Percentiles rank a stretch among this genome's conserved stretches.
Evolutionary conservation across 2,888 invertebrate species (phyloP).

Genomic region (Chrysina gloriosa): DNA sequence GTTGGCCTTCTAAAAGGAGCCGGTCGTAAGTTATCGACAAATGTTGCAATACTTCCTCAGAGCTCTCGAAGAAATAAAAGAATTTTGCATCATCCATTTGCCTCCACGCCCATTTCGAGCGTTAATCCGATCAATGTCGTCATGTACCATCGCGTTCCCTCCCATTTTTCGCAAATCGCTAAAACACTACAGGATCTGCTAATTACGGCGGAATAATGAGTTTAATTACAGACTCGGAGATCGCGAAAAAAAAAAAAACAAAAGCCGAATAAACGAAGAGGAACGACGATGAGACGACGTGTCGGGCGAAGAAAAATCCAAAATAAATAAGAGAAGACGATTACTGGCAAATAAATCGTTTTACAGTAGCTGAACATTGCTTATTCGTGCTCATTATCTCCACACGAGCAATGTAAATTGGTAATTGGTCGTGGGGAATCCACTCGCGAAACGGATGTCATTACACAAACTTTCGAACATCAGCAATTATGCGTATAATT

Average conservation of each 20-base stretch:
- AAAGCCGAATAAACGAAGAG: background rate
- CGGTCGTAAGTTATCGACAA: too few relatives aligned
- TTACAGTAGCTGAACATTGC: constrained; percentile 19
- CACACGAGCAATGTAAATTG: constrained; percentile 12
- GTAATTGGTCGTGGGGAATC: constrained; percentile 27
- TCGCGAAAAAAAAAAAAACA: background rate
- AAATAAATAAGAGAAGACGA: background rate
- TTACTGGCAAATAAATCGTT: constrained; percentile 5
- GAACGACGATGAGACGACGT: background rate
- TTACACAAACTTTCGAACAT: constrained; percentile 24
- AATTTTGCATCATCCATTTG: too few relatives aligned
- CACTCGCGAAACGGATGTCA: constrained; percentile 29
- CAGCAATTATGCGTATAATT: constrained; percentile 23
- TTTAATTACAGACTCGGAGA: too few relatives aligned
- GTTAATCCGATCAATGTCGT: too few relatives aligned
- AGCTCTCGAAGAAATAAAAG: too few relatives aligned
- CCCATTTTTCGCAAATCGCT: too few relatives aligned
- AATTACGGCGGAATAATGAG: too few relatives aligned
- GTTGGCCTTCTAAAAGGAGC: too few relatives aligned
- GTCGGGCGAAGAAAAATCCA: constrained; percentile 1
- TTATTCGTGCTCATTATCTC: constrained; percentile 19
- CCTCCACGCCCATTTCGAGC: too few relatives aligned
- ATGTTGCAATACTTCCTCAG: too few relatives aligned
- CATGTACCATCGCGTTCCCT: too few relatives aligned
- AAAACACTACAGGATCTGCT: too few relatives aligned